Base-by-base conservation (phyloP, 2,797 vertebrate genomes). In the Protosalanx chinensis region DNA sequence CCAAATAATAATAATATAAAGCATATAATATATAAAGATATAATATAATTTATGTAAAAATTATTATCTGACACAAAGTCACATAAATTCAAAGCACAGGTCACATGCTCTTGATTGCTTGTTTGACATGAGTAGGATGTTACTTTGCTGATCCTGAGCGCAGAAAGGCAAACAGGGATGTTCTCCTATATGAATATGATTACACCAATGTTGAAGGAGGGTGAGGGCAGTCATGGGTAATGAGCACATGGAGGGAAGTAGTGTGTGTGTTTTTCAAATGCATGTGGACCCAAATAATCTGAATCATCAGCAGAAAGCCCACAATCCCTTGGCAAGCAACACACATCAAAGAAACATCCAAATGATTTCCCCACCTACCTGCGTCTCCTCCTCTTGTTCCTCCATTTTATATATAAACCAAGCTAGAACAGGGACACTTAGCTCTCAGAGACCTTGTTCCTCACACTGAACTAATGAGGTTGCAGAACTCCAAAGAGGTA, bases 381-480 rank as follows among this genome's bases (percentile, higher is more conserved):
- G 53, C 51, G 75, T 71, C 76, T 76, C 51, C 41, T 13, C 58
- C 37, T 41, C 37, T 41, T 7, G 37, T 41, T 41, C 37, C 37
- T 41, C 37, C 37, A 41, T 41, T 10, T 41, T 41, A 10, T 41
- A 41, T 7, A 41, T 10, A 41, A 41, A 10, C 37, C 37, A 41
- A 41, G 37, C 37, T 8, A 41, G 37, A 41, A 41, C 37, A 41
- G 37, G 6, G 37, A 41, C 37, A 41, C 37, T 41, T 12, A 7
- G 35, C 5, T 37, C 35, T 37, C 35, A 8, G 35, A 37, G 35
- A 37, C 35, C 35, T 8, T 8, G 8, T 41, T 74, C 72, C 66
- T 58, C 63, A 67, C 77, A 79, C 64, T 63, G 64, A 76, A 74
- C 72, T 85, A 82, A 84, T 79, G 77, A 85, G 73, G 79, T 76